A percentile compares a stretch with the other conserved stretches of the same genome.
phyloP scores from a whole-genome alignment of 1,140 invertebrate species.

The Atta cephalotes region DNA sequence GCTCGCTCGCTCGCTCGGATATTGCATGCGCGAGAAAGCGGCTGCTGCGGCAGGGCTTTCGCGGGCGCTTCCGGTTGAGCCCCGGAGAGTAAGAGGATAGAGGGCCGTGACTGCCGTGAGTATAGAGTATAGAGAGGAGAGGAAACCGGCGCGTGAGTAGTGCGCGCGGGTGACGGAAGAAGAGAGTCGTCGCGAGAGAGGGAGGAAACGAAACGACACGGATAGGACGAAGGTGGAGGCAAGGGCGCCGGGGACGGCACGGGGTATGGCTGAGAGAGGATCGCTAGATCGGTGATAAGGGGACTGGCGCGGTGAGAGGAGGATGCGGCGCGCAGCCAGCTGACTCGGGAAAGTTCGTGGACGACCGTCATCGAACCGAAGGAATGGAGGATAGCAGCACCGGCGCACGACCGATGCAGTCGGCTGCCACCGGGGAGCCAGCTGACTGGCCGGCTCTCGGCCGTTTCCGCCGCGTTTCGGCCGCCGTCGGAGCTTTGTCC shows the following conservation, averaged over 20 bases:
- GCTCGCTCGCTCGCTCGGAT: constrained; percentile 18
- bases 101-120: not conserved
- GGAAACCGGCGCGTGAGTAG: constrained; percentile 9
- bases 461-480: constrained; percentile 57
- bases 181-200: constrained; percentile 20
- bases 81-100: constrained; percentile 50
- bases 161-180: not conserved
- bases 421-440: constrained; percentile 74
- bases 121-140: not conserved
- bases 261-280: not conserved
- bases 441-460: constrained; percentile 78
- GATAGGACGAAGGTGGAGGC: constrained; percentile 29
- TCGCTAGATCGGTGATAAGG: not conserved
- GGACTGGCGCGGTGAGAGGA: not conserved
- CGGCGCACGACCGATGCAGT: constrained; percentile 68
- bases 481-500: constrained; percentile 70
- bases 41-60: constrained; percentile 32
- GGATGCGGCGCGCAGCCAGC: constrained; percentile 61
- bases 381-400: constrained; percentile 56
- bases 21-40: constrained; percentile 59
- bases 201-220: constrained; percentile 37
- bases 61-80: constrained; percentile 38
- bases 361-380: constrained; percentile 68
- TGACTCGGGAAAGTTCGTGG: constrained; percentile 75
- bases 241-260: constrained; percentile 14